Conservation (phyloP, 1,140 invertebrate species). For the Pseudachorutes palmiensis region DNA sequence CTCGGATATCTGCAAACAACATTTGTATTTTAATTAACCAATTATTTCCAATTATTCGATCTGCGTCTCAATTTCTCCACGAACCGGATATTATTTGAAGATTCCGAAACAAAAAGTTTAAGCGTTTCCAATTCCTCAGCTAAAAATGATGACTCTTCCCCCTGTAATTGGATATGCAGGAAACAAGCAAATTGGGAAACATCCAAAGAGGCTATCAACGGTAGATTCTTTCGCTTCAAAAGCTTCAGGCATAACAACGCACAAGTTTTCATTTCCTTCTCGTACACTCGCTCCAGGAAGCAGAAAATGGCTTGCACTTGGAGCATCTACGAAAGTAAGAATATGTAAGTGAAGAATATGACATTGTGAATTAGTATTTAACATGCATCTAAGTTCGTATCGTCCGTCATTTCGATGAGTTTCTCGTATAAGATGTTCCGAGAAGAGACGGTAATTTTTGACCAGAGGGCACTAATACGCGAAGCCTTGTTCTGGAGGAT, state of each 20-base stretch:
- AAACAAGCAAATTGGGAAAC: conserved; percentile 25
- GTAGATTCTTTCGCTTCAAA: not conserved
- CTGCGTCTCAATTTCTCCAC: not conserved
- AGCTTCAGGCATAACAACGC: conserved; percentile 19
- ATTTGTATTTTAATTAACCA: not conserved
- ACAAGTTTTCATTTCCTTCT: conserved; percentile 13
- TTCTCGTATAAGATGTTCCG: not conserved
- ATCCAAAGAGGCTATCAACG: conserved; percentile 7
- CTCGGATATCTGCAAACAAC: conserved; percentile 18
- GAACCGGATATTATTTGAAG: not conserved
- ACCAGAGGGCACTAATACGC: not conserved
- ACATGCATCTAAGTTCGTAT: not conserved
- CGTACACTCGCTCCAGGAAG: conserved; percentile 16
- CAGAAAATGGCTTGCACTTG: conserved; percentile 18
- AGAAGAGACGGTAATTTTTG: not conserved
- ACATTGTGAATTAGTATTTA: too few species aligned
- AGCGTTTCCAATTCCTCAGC: not conserved
- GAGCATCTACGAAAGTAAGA: conserved; percentile 2
- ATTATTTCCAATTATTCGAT: too few species aligned
- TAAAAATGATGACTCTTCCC: not conserved
- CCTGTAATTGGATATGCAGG: conserved; percentile 7
- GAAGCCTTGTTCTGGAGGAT: not conserved
- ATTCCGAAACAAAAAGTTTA: not conserved
- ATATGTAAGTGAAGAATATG: not conserved
- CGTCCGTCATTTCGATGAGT: not conserved